Base-by-base conservation (phyloP, 2,113 vertebrate species). In the Gavia stellata region DNA sequence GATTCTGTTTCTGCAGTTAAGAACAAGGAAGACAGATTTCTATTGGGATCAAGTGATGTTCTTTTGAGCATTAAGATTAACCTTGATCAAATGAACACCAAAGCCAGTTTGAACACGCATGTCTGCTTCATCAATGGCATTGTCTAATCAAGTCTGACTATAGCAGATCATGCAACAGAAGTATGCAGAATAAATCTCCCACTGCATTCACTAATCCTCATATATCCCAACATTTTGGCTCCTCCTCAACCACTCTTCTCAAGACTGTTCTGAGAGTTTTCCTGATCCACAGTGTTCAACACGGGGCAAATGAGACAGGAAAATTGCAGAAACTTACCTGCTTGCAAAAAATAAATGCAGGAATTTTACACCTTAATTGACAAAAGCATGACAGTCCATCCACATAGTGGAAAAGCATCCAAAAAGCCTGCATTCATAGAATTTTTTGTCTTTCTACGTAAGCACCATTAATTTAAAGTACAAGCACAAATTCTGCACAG, bases 391-490 rank as follows among this genome's bases (percentile, higher is more conserved):
- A 40, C 1, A 40, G 45, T 13, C 77, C 12, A 45, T 2, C 38
- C 62, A 55, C 1, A 0, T 6, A 52, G 73, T 1, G 7, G 28
- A 68, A 77, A 68, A 86, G 29, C 49, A 65, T 14, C 49, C 44
- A 19, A 17, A 79, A 56, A 36, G 13, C 14, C n/a, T 34, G 7
- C 33, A 34, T 6, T 44, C 21, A 5, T 13, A 38, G 6, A 34
- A 14, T 1, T 40, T n/a, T 44, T 34, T 34, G 40, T 23, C 15
- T 58, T 36, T 28, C 50, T 28, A 6, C 0, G 0, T 3, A 40
- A 72, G 47, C 42, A 59, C 9, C 28, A 21, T 44, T 44, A 33
- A 61, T 29, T 36, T 53, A 8, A 66, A 75, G 16, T 12, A 29
- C 24, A 59, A 88, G 45, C 50, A 73, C 31, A 73, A 29, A 26